A percentile compares a stretch with the other conserved stretches of the same genome.
phyloP scores from a whole-genome alignment of 2,113 vertebrate species.

The Prochilodus magdalenae region DNA sequence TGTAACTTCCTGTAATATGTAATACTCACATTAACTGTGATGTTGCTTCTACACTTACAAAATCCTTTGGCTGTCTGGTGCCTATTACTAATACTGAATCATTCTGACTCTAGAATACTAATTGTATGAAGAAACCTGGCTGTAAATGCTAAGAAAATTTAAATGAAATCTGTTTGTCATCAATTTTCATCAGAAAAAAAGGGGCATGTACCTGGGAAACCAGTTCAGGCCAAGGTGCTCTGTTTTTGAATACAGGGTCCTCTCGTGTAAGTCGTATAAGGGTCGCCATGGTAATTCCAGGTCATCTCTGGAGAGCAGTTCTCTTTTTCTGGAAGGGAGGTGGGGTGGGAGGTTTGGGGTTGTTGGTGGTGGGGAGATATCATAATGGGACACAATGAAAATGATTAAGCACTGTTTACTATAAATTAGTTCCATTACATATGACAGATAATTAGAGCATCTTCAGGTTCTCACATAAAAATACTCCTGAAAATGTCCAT shows the following conservation, averaged over 20 bases:
- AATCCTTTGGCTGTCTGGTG: too few species aligned
- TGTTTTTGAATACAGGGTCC: conserved; percentile 96
- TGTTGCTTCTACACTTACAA: too few species aligned
- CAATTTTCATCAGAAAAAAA: neutral
- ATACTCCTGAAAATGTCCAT: too few species aligned
- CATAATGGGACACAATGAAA: neutral
- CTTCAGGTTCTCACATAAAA: too few species aligned
- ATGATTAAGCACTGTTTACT: neutral
- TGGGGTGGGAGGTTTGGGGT: too few species aligned
- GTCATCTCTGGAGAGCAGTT: conserved; percentile 93
- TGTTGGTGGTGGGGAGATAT: too few species aligned
- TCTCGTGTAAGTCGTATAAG: conserved; percentile 92
- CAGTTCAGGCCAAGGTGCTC: conserved; percentile 97
- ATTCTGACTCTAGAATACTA: too few species aligned
- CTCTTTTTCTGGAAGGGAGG: conserved; percentile 88
- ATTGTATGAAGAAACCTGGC: neutral
- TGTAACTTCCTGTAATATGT: too few species aligned
- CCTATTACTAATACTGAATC: too few species aligned
- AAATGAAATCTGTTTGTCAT: neutral
- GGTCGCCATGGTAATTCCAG: conserved; percentile 95
- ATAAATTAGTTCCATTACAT: neutral
- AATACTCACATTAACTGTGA: too few species aligned
- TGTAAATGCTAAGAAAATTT: neutral
- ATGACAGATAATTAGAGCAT: too few species aligned
- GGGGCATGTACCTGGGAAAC: conserved; percentile 91